Evolutionary conservation across 2,797 vertebrate genomes (phyloP), one percentile per base, ranked within the genome.

Genomic region (Champsocephalus gunnari): DNA sequence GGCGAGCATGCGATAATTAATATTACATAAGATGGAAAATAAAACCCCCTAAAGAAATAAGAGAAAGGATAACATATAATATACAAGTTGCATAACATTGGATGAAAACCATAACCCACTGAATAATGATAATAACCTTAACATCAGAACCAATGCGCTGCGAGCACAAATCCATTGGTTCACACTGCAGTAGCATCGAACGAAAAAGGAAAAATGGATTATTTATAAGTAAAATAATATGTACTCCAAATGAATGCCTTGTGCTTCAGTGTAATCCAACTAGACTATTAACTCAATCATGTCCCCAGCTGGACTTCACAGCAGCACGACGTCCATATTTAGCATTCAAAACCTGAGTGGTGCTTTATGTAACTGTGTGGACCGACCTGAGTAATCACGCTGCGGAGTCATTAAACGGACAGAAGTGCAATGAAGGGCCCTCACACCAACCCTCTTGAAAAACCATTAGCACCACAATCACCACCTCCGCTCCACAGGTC

Each of bases 341-440:
- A 82, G 73, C 75, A 53, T 16, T 13, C 49, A 28, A 58, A 62
- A 71, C 51, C 65, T 21, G 65, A 88, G 80, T 73, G 77, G 43
- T 47, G 47, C 13, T 84, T 93, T 92, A 89, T 79, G 80, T 90
- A 93, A 93, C 79, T 71, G 87, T 71, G 80, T 86, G 89, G 83
- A 89, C 68, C 66, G 85, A 85, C 79, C 86, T 88, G 92, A 91
- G 80, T 87, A 90, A 93, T 91, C 87, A 87, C 16, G n/a, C 45
- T 54, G 53, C 41, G 75, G 71, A 81, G 80, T 88, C 82, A 87
- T 88, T 88, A 85, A 87, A 87, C 76, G 2, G 80, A 84, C 87
- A 84, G 62, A 81, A 94, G 82, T 77, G 82, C 84, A 53, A 81
- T 91, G 87, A 88, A 92, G 90, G 84, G 91, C 89, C 87, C 88